Conservation (phyloP, 2,888 invertebrate genomes). For the Sisyra terminalis region DNA sequence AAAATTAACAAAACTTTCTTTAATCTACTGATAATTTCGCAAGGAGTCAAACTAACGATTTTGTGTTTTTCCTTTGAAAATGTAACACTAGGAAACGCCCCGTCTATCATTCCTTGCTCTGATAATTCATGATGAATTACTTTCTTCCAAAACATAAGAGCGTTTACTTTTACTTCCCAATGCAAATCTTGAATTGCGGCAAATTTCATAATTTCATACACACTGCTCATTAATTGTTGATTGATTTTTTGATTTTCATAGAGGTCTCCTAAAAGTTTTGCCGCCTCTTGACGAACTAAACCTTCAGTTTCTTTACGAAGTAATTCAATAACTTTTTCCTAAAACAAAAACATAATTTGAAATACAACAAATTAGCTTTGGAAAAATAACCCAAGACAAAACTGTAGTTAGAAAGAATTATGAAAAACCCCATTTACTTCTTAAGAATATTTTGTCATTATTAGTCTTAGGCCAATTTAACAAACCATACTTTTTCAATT, state of each 20-base stretch:
- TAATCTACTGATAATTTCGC: slow-evolving; percentile 46
- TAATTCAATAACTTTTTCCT: slow-evolving; percentile 35
- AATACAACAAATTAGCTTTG: background rate
- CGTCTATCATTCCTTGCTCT: slow-evolving; percentile 74
- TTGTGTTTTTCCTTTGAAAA: slow-evolving; percentile 64
- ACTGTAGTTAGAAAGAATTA: background rate
- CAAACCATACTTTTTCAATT: background rate
- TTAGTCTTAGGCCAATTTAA: no score
- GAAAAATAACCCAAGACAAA: background rate
- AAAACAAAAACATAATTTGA: slow-evolving; percentile 17
- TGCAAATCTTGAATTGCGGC: slow-evolving; percentile 56
- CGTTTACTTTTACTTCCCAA: slow-evolving; percentile 65
- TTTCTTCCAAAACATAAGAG: slow-evolving; percentile 53
- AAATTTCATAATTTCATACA: slow-evolving; percentile 47
- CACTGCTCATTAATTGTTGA: slow-evolving; percentile 30
- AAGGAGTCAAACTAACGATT: slow-evolving; percentile 53
- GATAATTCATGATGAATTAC: slow-evolving; percentile 45
- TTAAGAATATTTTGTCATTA: no score
- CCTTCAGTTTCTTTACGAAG: slow-evolving; percentile 56
- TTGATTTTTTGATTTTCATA: slow-evolving; percentile 46
- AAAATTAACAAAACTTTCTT: slow-evolving; percentile 48
- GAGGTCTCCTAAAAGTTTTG: slow-evolving; percentile 44
- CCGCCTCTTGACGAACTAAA: slow-evolving; percentile 58
- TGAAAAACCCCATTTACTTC: no score
- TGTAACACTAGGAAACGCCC: slow-evolving; percentile 58